A percentile compares a stretch with the other conserved stretches of the same genome.
phyloP scores from a whole-genome alignment of 2,888 invertebrate species.

The Epirrita christyi region DNA sequence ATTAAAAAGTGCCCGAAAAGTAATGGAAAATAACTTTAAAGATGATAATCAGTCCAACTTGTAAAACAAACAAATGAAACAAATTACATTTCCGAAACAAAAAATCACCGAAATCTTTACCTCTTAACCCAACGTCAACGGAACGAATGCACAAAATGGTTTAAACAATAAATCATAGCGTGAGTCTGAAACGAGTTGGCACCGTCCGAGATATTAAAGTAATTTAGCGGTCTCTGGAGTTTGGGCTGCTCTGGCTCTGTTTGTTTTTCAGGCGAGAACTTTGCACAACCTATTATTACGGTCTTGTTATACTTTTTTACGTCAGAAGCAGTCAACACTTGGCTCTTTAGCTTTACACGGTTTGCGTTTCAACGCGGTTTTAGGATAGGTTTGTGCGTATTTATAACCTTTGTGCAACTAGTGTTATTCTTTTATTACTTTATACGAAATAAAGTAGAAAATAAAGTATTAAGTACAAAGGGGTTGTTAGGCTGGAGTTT shows the following conservation, averaged over 20 bases:
- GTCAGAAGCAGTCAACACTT: conserved; percentile 63
- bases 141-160: conserved; percentile 34
- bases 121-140: conserved; percentile 19
- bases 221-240: conserved; percentile 72
- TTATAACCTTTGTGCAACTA: no score
- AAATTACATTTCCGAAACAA: conserved; percentile 8
- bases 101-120: conserved; percentile 19
- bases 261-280: conserved; percentile 84
- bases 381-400: not conserved
- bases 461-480: no score
- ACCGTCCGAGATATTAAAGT: conserved; percentile 65
- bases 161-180: conserved; percentile 52
- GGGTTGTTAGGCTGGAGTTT: no score
- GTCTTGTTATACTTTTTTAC: conserved; percentile 76
- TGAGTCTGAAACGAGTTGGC: conserved; percentile 48
- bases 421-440: no score
- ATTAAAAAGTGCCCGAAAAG: not conserved
- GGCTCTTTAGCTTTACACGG: conserved; percentile 27
- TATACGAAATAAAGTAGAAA: no score
- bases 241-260: conserved; percentile 71
- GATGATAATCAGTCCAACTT: conserved; percentile 2
- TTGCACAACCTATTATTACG: conserved; percentile 80
- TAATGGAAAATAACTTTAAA: not conserved
- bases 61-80: conserved; percentile 12
- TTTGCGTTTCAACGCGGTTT: not conserved